These are phyloP conservation scores for Misgurnus mizolepis DNA, from an alignment of 2,113 vertebrate genomes.

Conservation along the genomic window DNA sequence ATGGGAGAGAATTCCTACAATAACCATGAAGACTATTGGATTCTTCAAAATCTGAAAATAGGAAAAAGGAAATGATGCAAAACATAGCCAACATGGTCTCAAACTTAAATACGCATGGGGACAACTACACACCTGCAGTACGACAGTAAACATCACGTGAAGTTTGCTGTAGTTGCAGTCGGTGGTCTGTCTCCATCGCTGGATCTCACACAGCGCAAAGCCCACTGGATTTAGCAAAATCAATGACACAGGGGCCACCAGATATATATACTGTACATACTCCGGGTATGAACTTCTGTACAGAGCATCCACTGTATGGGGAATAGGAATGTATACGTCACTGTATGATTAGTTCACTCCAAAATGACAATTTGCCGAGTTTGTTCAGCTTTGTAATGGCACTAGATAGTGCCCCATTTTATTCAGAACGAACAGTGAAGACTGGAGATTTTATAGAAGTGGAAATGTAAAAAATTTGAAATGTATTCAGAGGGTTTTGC, in stretches of 20 bases:
- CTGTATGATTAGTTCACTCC: too few species aligned
- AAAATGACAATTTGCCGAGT: too few species aligned
- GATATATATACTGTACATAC: conserved; percentile 97
- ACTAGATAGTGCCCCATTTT: too few species aligned
- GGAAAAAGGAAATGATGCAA: not conserved
- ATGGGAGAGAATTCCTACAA: conserved; percentile 89
- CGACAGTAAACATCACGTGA: conserved; percentile 83
- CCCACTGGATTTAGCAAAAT: conserved; percentile 97
- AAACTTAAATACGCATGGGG: not conserved
- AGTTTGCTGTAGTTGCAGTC: conserved; percentile 81
- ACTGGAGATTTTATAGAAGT: too few species aligned
- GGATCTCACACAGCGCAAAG: conserved; percentile 96
- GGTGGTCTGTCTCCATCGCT: conserved; percentile 84
- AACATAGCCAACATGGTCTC: not conserved
- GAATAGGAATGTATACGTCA: not conserved
- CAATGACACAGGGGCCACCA: conserved; percentile 95
- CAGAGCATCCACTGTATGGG: conserved; percentile 74
- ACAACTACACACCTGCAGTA: conserved; percentile 74
- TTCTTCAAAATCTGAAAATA: conserved; percentile 84
- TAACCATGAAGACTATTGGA: conserved; percentile 96
- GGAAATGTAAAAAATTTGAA: too few species aligned
- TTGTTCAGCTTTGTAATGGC: too few species aligned
- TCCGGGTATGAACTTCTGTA: conserved; percentile 92
- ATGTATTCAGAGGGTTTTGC: too few species aligned
- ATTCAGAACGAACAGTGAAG: too few species aligned